phyloP scores from a whole-genome alignment of 2,797 vertebrate species.

The Pantherophis vulpinus region DNA sequence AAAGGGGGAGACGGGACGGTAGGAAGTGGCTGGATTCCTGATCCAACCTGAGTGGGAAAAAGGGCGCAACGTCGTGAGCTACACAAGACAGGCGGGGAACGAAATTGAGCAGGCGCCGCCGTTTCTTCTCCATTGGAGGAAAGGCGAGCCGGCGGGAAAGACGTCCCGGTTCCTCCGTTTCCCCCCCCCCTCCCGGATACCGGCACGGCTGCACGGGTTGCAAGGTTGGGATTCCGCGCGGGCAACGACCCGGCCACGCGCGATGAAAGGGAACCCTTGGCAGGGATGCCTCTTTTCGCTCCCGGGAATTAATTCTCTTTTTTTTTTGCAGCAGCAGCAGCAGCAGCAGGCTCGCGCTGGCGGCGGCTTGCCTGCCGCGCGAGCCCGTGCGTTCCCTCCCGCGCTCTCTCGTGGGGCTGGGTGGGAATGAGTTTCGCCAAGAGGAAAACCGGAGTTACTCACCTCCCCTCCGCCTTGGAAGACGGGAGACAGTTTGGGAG shows the following conservation, averaged over 20 bases:
- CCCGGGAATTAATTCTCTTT: neutral
- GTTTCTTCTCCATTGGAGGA: neutral
- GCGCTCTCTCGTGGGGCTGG: neutral
- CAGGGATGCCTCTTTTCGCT: neutral
- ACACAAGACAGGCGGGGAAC: neutral
- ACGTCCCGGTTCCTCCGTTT: neutral
- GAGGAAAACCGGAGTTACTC: neutral
- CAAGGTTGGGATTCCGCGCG: neutral
- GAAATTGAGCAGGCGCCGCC: neutral
- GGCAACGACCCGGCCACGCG: neutral
- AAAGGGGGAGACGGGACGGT: neutral
- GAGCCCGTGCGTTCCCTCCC: neutral
- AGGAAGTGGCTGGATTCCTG: neutral
- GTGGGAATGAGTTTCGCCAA: neutral
- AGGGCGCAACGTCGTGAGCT: neutral
- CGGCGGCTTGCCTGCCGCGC: neutral
- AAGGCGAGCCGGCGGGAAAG: neutral
- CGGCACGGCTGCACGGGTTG: neutral
- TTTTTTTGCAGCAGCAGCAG: no score
- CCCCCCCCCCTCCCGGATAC: no score
- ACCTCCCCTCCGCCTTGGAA: neutral
- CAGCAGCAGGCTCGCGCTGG: no score
- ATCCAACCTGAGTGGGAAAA: no score
- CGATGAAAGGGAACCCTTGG: neutral
- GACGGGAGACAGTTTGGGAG: neutral